Base-by-base conservation (phyloP, 2,888 invertebrate genomes). In the Ypsolopha scabrella region DNA sequence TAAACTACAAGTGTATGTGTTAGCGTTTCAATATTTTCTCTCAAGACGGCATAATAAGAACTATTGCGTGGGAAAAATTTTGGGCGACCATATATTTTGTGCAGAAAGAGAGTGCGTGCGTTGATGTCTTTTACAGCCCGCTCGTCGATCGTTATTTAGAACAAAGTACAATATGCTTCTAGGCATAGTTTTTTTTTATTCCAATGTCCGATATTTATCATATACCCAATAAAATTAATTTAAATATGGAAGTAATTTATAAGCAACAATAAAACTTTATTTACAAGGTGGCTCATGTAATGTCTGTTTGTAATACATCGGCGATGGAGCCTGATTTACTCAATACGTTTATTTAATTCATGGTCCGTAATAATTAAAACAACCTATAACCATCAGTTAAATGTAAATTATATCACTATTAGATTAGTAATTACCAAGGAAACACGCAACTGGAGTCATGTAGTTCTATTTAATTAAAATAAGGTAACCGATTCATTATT, bases 381-480 rank as follows among this genome's bases (percentile, higher is more conserved):
- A 70, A 64, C 64, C 66, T 64, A 73, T 75, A 68, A 71, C 61
- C 67, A 68, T 78, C 75, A 70, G 59, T 51, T 77, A 67, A 69
- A 63, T 69, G 54, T 57, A 64, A 67, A 70, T 68, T 75, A 74
- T 68, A 68, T 65, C 65, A 69, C 62, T 43, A 14, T 60, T 59
- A 63, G 54, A 56, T 63, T 60, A 65, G 53, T 52, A 51, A 54
- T 54, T 68, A 70, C 64, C 64, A 67, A 73, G 75, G 77, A 72
- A 69, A 73, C 68, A 71, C 64, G 68, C 63, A 63, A 65, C 66
- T 37, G 50, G 13, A 14, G 11, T 41, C 9, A 77, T 72, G 76
- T 77, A 68, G 75, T 72, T 70, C 68, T 73, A 71, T 69, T 79
- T 76, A 75, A 80, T 80, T 79, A 76, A 79, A 76, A 71, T 77